Conservation (phyloP, 1,140 invertebrate species). For the Bombus breviceps region DNA sequence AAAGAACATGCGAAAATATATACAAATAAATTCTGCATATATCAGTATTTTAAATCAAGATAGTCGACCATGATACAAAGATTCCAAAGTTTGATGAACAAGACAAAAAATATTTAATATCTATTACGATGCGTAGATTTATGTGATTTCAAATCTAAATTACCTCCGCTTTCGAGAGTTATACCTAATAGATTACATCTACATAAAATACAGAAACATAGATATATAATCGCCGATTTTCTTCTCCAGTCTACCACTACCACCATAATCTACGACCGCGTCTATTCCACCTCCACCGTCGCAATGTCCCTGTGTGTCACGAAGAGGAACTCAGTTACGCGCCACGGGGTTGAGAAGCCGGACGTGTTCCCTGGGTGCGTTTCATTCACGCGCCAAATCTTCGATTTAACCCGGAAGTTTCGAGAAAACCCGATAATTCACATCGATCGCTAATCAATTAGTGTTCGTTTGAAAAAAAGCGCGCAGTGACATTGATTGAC, state of each 20-base stretch:
- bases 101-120: neutral
- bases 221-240: neutral
- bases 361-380: conserved; percentile 57
- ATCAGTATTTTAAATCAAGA: neutral
- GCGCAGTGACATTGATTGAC: conserved; percentile 7
- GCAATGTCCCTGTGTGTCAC: conserved; percentile 49
- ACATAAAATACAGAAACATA: neutral
- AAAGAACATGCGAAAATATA: neutral
- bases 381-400: neutral
- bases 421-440: no score
- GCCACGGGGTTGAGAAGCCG: conserved; percentile 68
- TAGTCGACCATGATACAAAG: neutral
- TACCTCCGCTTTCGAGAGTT: neutral
- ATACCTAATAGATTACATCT: no score
- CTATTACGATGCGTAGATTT: neutral
- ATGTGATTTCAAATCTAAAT: neutral
- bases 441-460: neutral
- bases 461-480: neutral
- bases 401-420: neutral
- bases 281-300: conserved; percentile 55
- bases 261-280: conserved; percentile 21
- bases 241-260: conserved; percentile 22
- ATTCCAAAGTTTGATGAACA: neutral
- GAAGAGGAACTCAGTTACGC: conserved; percentile 67
- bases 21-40: neutral